Conservation (phyloP, 1,140 invertebrate species). For the Rhagoletis zephyria region DNA sequence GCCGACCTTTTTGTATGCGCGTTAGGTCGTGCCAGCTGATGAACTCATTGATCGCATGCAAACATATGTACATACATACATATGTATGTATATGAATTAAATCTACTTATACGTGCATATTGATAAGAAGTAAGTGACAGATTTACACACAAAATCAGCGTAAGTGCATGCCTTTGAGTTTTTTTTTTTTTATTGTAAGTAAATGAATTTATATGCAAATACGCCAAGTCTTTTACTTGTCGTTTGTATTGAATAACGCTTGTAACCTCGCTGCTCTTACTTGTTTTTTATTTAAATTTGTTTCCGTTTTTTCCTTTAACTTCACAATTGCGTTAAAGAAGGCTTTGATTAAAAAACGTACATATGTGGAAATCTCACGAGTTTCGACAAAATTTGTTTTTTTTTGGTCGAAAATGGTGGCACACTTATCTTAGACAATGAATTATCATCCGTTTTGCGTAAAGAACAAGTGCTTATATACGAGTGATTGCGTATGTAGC, state of each 20-base stretch:
- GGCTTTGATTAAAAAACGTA: background rate
- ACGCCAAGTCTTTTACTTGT: constrained; percentile 5
- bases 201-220: constrained; percentile 54
- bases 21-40: background rate
- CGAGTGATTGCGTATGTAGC: too few species aligned
- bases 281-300: background rate
- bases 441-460: too few species aligned
- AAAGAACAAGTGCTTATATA: too few species aligned
- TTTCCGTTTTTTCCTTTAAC: background rate
- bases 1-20: background rate
- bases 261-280: background rate
- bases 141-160: background rate
- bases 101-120: background rate
- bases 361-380: too few species aligned
- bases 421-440: too few species aligned
- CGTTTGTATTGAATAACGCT: background rate
- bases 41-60: background rate
- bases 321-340: background rate
- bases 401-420: too few species aligned
- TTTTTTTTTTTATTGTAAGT: background rate
- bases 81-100: background rate
- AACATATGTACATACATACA: background rate
- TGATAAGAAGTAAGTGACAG: background rate
- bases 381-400: too few species aligned
- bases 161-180: background rate